Evolutionary conservation across 2,888 invertebrate genomes (phyloP), one percentile per base, ranked within the genome.

Genomic region (Cephus nigrinus): DNA sequence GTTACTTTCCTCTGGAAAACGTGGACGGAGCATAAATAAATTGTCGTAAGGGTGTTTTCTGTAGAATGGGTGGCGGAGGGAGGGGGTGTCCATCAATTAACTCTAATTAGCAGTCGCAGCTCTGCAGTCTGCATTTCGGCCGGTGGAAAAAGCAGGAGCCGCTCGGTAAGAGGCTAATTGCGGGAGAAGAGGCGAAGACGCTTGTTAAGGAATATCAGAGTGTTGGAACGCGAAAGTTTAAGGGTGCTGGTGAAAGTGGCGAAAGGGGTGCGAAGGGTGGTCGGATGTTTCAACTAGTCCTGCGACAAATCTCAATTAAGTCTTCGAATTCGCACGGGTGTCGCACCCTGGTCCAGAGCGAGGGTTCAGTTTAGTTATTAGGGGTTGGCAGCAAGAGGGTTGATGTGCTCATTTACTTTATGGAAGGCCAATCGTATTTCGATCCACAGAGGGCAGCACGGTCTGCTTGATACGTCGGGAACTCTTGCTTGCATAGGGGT

Each of bases 71-170:
- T 3, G 73, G 11, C n/a, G 23, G 23, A 3, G 23, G 15, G 9
- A 12, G 32, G 75, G 3, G 75, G n/a, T 82, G 84, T 84, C 86
- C 83, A 84, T 85, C 85, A 86, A 86, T 86, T 86, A 86, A 82
- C 78, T 76, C 83, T 83, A 84, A 84, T 84, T 86, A 86, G 80
- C 36, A 73, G 36, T 77, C 68, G 79, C 73, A 76, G 76, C 78
- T 76, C 75, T 79, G 11, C 23, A 40, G 35, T 69, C 75, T 73
- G 68, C 35, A 68, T 68, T 69, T 68, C 32, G 72, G 69, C 79
- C 74, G 78, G 80, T 78, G 68, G 82, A 81, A 84, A 83, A 84
- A 83, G 74, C 79, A 78, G 75, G 75, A 79, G 73, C 75, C 23
- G 23, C 55, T 55, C 35, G 32, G 36, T 68, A 71, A 74, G 31